Conservation (phyloP, 2,113 vertebrate species). For the Phodopus roborovskii region DNA sequence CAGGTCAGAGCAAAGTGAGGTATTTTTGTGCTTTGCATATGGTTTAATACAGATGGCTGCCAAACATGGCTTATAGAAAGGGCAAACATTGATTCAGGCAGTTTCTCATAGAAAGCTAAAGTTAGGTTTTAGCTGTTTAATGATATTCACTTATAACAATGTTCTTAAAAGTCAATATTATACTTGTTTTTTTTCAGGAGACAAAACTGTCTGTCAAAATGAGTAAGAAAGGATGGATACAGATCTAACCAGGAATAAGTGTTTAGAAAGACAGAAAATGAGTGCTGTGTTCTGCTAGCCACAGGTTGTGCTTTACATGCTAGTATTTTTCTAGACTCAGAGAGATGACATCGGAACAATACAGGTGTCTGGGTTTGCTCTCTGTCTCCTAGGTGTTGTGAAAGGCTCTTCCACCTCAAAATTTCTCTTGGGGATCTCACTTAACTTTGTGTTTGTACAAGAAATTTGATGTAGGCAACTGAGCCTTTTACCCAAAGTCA, state of each 20-base stretch:
- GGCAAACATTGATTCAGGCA: constrained; percentile 10
- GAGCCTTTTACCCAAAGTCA: neutral
- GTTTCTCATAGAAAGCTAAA: constrained; percentile 23
- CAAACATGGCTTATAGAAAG: constrained; percentile 14
- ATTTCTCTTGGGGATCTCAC: neutral
- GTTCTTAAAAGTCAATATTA: constrained; percentile 49
- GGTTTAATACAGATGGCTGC: constrained; percentile 33
- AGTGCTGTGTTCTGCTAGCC: neutral
- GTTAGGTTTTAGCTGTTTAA: constrained; percentile 33
- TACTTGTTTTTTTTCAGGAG: neutral
- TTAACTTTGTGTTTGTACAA: neutral
- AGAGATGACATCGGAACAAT: neutral
- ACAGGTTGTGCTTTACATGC: neutral
- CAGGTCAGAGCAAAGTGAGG: neutral
- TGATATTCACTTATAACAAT: neutral
- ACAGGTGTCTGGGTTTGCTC: neutral
- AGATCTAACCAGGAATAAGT: neutral
- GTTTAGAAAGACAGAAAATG: neutral
- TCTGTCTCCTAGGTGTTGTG: neutral
- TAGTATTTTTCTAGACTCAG: neutral
- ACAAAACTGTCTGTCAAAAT: constrained; percentile 50
- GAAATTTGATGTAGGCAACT: neutral
- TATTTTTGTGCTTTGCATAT: constrained; percentile 22
- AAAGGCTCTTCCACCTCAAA: neutral
- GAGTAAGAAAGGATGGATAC: neutral